Conservation (phyloP, 2,113 vertebrate genomes). For the Paracanthobrama guichenoti region DNA sequence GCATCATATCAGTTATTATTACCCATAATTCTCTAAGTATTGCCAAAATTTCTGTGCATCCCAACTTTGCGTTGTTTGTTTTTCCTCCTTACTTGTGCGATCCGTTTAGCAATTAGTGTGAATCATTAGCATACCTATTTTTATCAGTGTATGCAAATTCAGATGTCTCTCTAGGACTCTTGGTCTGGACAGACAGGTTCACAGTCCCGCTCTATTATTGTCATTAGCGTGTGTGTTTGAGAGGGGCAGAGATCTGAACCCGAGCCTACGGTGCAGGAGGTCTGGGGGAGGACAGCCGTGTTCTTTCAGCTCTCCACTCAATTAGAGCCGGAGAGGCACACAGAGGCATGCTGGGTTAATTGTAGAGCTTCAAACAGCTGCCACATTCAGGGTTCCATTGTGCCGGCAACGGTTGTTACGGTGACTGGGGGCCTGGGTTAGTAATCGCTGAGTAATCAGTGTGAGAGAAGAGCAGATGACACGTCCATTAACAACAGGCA, state of each 20-base stretch:
- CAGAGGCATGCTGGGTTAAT: conserved; percentile 80
- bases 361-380: conserved; percentile 81
- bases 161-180: conserved; percentile 56
- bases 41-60: neutral
- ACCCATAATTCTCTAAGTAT: neutral
- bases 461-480: conserved; percentile 71
- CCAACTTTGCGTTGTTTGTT: neutral
- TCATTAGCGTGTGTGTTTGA: conserved; percentile 65
- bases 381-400: conserved; percentile 75
- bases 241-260: conserved; percentile 56
- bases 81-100: neutral
- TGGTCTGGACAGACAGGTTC: conserved; percentile 73
- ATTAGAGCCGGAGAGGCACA: conserved; percentile 72
- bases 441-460: conserved; percentile 83
- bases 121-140: conserved; percentile 18
- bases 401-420: conserved; percentile 78
- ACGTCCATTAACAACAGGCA: conserved; percentile 74
- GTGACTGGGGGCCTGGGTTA: conserved; percentile 73
- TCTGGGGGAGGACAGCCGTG: conserved; percentile 71
- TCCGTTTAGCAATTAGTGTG: conserved; percentile 14
- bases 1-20: neutral
- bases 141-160: conserved; percentile 31
- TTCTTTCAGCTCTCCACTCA: conserved; percentile 67
- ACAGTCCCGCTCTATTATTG: conserved; percentile 76
- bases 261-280: conserved; percentile 71